A percentile compares a stretch with the other conserved stretches of the same genome.
Evolutionary conservation across 2,888 invertebrate species (phyloP).

Genomic region (Choreutis nemorana): DNA sequence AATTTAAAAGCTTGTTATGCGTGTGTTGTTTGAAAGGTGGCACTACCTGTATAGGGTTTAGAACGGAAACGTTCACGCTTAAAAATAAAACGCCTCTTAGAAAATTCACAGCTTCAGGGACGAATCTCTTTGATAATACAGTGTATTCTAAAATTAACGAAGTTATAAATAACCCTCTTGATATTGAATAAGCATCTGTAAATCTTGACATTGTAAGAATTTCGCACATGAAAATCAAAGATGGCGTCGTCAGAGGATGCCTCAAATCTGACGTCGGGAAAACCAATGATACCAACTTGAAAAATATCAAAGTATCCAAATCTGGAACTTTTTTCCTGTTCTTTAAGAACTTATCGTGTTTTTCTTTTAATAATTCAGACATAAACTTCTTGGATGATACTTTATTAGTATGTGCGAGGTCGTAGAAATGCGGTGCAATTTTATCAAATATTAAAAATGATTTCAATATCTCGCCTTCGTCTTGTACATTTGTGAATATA

Average conservation of each 20-base stretch:
- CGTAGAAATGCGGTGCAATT: constrained; percentile 68
- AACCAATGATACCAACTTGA: constrained; percentile 81
- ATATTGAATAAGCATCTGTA: constrained; percentile 71
- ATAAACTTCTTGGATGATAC: constrained; percentile 72
- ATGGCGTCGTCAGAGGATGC: constrained; percentile 90
- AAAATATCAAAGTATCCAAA: constrained; percentile 77
- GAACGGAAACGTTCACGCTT: constrained; percentile 69
- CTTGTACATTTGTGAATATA: constrained; percentile 46
- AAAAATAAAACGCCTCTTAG: constrained; percentile 78
- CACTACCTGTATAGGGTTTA: constrained; percentile 68
- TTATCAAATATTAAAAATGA: constrained; percentile 69
- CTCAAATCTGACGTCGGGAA: constrained; percentile 92
- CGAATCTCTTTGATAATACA: constrained; percentile 77
- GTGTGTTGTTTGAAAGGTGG: constrained; percentile 73
- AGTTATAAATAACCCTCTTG: constrained; percentile 79
- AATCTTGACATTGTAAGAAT: constrained; percentile 74
- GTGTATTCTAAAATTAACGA: constrained; percentile 82
- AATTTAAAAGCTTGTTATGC: constrained; percentile 63
- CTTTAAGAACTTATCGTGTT: constrained; percentile 70
- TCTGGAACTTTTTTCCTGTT: constrained; percentile 69
- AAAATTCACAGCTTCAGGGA: constrained; percentile 84
- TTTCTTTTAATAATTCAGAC: constrained; percentile 75
- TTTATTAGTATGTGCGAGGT: constrained; percentile 76
- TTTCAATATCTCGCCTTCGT: constrained; percentile 44
- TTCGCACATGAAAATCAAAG: constrained; percentile 82